These are phyloP conservation scores for Agriotes lineatus DNA, from an alignment of 2,888 invertebrate species.

Conservation along the genomic window DNA sequence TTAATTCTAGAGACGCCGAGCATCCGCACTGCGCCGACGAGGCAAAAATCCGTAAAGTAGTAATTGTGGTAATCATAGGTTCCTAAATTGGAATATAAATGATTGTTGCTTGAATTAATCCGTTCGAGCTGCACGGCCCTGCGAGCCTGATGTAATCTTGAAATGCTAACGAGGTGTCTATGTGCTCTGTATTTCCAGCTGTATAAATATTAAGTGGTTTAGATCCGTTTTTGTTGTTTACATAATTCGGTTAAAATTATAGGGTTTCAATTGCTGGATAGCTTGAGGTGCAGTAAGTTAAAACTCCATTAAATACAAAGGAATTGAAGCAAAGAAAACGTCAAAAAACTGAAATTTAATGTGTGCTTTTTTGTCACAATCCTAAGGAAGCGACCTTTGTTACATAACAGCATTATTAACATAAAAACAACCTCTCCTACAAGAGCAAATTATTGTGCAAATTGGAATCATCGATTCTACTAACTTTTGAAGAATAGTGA, in stretches of 20 bases:
- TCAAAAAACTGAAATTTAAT: too few species aligned
- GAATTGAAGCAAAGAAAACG: too few species aligned
- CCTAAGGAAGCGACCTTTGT: too few species aligned
- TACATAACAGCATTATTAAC: too few species aligned
- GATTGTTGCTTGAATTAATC: constrained; percentile 23
- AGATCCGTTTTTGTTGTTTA: not conserved
- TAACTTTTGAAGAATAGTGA: too few species aligned
- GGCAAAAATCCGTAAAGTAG: constrained; percentile 4
- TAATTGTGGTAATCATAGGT: constrained; percentile 31
- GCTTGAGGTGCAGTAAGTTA: too few species aligned
- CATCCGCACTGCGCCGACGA: not conserved
- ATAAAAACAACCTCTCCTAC: too few species aligned
- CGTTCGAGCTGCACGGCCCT: not conserved
- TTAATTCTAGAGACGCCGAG: constrained; percentile 6
- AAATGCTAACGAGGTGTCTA: constrained; percentile 13
- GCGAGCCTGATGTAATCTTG: constrained; percentile 15
- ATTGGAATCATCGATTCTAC: too few species aligned
- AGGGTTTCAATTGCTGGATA: too few species aligned
- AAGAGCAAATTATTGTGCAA: too few species aligned
- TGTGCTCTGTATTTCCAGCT: not conserved
- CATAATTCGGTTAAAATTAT: not conserved
- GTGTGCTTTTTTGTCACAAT: too few species aligned
- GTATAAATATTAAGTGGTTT: constrained; percentile 11
- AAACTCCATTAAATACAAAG: too few species aligned
- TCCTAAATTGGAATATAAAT: constrained; percentile 27